Evolutionary conservation across 2,797 vertebrate species (phyloP), one percentile per base, ranked within the genome.

Genomic region (Gephyroberyx darwinii): DNA sequence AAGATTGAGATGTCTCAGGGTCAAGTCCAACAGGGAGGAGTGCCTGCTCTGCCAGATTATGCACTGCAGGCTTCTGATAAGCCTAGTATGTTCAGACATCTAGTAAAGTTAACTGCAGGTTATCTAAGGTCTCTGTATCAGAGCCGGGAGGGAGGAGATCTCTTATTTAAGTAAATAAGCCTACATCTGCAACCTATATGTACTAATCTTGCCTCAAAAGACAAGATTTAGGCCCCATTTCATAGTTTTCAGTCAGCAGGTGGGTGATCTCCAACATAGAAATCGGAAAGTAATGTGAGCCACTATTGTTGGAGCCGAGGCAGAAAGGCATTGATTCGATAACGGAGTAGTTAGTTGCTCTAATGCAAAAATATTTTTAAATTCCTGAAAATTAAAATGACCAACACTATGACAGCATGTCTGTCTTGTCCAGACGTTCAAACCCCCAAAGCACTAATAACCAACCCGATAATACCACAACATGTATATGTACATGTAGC

Each of bases 141-240:
- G 56, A 45, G 26, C 53, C 17, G 31, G 5, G 22, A 54, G n/a
- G 13, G 63, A 0, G 10, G 60, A 7, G 0, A 3, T 19, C 12
- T 41, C 5, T 58, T 74, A 59, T 75, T 19, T 7, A 65, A 16
- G 47, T 37, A 69, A 75, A 80, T 55, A 53, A 33, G 20, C 16
- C 9, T 4, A 5, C 5, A 6, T 8, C 55, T 54, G 14, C 1
- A n/a, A 10, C 5, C 10, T 22, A 7, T 19, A 3, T 6, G 45
- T 17, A 43, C 5, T 52, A 35, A 20, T 48, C 8, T 8, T 48
- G 45, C 6, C 16, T 48, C 6, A 8, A n/a, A 8, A 48, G 17
- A 16, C 39, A 41, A 41, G 39, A 13, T 26, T 26, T 26, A 2
- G 10, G 50, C 9, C 19, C 13, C n/a, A 22, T 52, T 52, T 22